Evolutionary conservation across 1,140 invertebrate genomes (phyloP).

Genomic region (Sinella curviseta): DNA sequence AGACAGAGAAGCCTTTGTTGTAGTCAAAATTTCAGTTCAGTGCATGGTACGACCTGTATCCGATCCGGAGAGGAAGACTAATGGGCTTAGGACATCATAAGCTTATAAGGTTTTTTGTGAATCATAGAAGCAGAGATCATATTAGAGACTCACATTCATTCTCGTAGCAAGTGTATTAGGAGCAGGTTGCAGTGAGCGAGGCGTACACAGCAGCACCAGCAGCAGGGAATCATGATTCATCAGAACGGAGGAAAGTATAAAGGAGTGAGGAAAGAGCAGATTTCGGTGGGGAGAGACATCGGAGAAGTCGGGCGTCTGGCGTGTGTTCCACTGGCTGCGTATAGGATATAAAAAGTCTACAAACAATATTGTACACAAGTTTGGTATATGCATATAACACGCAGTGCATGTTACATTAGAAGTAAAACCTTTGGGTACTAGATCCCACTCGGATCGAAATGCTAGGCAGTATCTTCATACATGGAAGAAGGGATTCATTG

Average conservation of each 20-base stretch:
- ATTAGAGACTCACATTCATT: too few species aligned
- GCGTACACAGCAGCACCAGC: not conserved
- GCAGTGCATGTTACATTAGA: not conserved
- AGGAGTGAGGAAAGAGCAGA: not conserved
- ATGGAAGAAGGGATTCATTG: not conserved
- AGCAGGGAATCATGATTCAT: constrained; percentile 9
- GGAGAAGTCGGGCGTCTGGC: not conserved
- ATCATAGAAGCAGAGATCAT: not conserved
- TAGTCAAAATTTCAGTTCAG: not conserved
- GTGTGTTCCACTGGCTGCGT: not conserved
- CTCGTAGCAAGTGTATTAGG: not conserved
- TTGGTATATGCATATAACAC: too few species aligned
- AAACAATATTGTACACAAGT: too few species aligned
- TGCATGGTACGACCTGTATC: constrained; percentile 3
- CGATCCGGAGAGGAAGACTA: not conserved
- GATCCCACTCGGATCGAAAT: not conserved
- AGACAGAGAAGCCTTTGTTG: not conserved
- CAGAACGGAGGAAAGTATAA: not conserved
- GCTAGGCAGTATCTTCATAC: not conserved
- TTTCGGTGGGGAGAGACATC: not conserved
- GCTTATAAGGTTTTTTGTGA: not conserved
- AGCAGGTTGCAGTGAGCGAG: not conserved
- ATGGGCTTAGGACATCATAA: constrained; percentile 11
- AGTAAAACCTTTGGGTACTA: not conserved
- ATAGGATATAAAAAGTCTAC: too few species aligned